Conservation (phyloP, 2,888 invertebrate genomes). For the Norana najaformis region DNA sequence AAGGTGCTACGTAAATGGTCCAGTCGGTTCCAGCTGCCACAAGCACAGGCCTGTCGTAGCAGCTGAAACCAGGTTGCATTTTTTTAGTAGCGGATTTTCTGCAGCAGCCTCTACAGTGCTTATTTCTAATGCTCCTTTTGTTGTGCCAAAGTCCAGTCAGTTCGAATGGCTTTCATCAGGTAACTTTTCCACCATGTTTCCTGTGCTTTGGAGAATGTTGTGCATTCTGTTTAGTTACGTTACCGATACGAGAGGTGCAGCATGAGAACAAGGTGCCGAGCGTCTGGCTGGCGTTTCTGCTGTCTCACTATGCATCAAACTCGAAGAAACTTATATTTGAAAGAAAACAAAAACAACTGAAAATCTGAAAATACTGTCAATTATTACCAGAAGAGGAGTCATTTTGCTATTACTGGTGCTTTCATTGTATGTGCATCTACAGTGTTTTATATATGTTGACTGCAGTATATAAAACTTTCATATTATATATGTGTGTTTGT, state of each 20-base stretch:
- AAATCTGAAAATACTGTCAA: background rate
- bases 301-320: slow-evolving; percentile 15
- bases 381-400: slow-evolving; percentile 19
- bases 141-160: too few species aligned
- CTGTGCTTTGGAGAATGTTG: background rate
- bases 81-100: background rate
- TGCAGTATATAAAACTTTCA: background rate
- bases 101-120: background rate
- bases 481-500: background rate
- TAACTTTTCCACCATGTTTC: background rate
- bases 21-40: too few species aligned
- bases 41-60: too few species aligned
- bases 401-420: slow-evolving; percentile 22
- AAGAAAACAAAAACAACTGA: background rate
- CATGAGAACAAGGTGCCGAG: background rate
- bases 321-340: background rate
- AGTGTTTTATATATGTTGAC: background rate
- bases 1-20: background rate
- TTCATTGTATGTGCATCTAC: slow-evolving; percentile 6
- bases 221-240: background rate
- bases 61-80: too few species aligned
- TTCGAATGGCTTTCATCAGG: background rate
- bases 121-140: background rate
- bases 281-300: background rate
- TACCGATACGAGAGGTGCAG: background rate